Conservation (phyloP, 2,888 invertebrate species). For the Drosophila fungiperda region DNA sequence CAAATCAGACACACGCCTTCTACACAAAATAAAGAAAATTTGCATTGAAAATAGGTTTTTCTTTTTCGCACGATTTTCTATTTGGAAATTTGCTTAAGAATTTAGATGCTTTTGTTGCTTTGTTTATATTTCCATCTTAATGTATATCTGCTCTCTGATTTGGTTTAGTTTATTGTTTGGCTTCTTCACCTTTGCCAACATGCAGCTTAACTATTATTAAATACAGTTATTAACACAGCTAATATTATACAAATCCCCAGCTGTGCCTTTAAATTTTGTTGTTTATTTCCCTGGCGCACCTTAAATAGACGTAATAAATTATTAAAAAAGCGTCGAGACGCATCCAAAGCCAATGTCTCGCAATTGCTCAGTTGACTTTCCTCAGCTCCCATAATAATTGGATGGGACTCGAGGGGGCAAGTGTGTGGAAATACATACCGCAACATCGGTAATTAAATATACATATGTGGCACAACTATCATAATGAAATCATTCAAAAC, state of each 20-base stretch:
- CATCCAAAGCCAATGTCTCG: neutral
- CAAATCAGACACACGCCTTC: slow-evolving; percentile 24
- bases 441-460: neutral
- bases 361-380: slow-evolving; percentile 30
- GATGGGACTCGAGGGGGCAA: neutral
- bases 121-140: slow-evolving; percentile 12
- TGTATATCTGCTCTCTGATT: slow-evolving; percentile 13
- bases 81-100: slow-evolving; percentile 25
- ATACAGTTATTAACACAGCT: slow-evolving; percentile 5
- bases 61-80: slow-evolving; percentile 27
- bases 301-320: slow-evolving; percentile 18
- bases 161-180: slow-evolving; percentile 12
- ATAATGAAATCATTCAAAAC: slow-evolving; percentile 19
- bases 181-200: neutral
- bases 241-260: slow-evolving; percentile 13
- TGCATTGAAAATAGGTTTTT: neutral
- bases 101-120: slow-evolving; percentile 21
- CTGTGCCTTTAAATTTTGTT: neutral
- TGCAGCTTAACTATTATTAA: slow-evolving; percentile 8
- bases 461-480: neutral
- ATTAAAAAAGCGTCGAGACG: neutral
- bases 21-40: slow-evolving; percentile 9
- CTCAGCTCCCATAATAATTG: slow-evolving; percentile 11
- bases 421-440: neutral
- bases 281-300: slow-evolving; percentile 7